Evolutionary conservation across 2,888 invertebrate genomes (phyloP).

Genomic region (Volucella bombylans): DNA sequence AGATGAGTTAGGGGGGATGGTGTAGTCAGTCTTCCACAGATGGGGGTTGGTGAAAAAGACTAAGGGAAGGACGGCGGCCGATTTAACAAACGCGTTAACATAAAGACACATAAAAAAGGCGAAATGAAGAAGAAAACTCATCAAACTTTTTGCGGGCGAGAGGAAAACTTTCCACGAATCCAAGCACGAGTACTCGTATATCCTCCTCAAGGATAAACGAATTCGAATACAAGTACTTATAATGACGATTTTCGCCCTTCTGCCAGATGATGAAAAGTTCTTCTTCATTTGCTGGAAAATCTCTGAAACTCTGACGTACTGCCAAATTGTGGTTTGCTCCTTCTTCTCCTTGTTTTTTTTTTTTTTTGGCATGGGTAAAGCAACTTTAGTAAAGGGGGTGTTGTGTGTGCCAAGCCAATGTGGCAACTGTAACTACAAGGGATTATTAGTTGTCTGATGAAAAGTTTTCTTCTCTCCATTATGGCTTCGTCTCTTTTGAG

Average conservation of each 20-base stretch:
- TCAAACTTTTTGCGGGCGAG: constrained; percentile 56
- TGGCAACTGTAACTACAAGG: constrained; percentile 57
- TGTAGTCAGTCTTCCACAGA: too few species aligned
- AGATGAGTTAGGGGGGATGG: too few species aligned
- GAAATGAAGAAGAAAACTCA: constrained; percentile 50
- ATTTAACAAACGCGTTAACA: constrained; percentile 23
- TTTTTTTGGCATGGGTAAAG: too few species aligned
- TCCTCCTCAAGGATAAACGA: background rate
- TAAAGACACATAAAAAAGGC: background rate
- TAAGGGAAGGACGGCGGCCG: background rate
- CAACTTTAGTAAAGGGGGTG: too few species aligned
- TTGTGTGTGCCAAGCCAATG: background rate
- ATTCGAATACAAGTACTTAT: background rate
- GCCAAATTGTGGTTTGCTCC: constrained; percentile 57
- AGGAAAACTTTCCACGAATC: constrained; percentile 41
- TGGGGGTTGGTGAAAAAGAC: background rate
- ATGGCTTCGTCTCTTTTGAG: constrained; percentile 4
- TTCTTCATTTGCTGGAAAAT: background rate
- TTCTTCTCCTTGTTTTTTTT: too few species aligned
- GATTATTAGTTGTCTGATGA: constrained; percentile 50
- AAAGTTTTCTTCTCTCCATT: constrained; percentile 25
- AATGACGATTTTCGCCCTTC: constrained; percentile 7
- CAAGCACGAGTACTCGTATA: background rate
- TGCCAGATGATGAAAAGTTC: constrained; percentile 45
- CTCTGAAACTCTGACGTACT: constrained; percentile 45